phyloP scores from a whole-genome alignment of 2,888 invertebrate species.

The Drosophila bunnanda region DNA sequence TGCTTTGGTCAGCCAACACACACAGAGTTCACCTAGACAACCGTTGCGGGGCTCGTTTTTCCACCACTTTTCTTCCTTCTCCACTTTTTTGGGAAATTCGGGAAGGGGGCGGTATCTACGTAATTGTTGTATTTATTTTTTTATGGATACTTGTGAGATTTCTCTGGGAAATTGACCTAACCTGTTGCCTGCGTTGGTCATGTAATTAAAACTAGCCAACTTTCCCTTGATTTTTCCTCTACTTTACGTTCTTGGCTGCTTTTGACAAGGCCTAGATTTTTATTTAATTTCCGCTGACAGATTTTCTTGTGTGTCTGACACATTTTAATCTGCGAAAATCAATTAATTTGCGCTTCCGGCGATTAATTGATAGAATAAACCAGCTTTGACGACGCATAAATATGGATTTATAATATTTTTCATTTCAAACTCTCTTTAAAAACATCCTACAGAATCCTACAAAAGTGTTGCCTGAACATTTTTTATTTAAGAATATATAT shows the following conservation, averaged over 20 bases:
- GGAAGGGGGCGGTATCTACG: background rate
- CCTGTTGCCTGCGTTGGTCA: conserved; percentile 20
- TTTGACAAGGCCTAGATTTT: conserved; percentile 3
- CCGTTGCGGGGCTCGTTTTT: conserved; percentile 12
- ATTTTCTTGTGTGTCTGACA: conserved; percentile 4
- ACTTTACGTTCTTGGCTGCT: background rate
- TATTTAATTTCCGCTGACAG: conserved; percentile 15
- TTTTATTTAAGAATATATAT: background rate
- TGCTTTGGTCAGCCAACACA: conserved; percentile 21
- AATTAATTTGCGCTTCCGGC: background rate
- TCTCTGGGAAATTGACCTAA: background rate
- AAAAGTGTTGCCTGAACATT: background rate
- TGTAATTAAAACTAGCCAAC: background rate
- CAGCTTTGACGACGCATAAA: background rate
- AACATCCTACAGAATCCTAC: background rate
- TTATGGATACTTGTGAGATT: background rate
- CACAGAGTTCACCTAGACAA: conserved; percentile 23
- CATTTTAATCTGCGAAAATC: conserved; percentile 8
- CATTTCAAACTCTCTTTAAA: background rate
- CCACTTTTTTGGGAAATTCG: background rate
- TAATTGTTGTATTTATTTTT: too few relatives aligned
- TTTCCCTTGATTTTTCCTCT: background rate
- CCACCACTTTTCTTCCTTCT: background rate
- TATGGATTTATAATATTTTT: background rate
- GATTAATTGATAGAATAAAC: background rate